Evolutionary conservation across 2,888 invertebrate species (phyloP).

Genomic region (Ennomos erosarius): DNA sequence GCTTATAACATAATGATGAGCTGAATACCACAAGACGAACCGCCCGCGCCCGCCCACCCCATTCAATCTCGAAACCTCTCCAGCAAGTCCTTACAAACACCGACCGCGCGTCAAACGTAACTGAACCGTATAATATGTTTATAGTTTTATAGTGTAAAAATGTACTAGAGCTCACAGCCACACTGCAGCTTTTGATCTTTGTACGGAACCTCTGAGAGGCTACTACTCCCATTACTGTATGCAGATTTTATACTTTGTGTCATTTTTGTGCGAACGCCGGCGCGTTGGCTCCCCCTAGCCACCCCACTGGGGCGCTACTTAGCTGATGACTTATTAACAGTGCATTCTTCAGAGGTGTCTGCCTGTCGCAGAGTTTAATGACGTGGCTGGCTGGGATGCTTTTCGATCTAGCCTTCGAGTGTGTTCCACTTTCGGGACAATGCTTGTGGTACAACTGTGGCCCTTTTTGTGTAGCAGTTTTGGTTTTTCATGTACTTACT

Average conservation of each 20-base stretch:
- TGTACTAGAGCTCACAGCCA: conserved; percentile 52
- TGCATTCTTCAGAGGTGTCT: conserved; percentile 84
- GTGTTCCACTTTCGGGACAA: conserved; percentile 73
- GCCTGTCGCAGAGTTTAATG: conserved; percentile 80
- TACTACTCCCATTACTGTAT: conserved; percentile 77
- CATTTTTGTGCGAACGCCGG: conserved; percentile 78
- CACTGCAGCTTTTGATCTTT: conserved; percentile 72
- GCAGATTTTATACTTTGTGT: conserved; percentile 83
- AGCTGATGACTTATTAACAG: conserved; percentile 86
- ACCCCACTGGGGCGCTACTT: conserved; percentile 68
- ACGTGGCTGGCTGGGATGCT: conserved; percentile 66
- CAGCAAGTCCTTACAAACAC: neutral
- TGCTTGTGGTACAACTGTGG: conserved; percentile 19
- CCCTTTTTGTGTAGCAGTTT: neutral
- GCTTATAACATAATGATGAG: too few relatives aligned
- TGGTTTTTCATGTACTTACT: too few relatives aligned
- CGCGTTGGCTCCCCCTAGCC: conserved; percentile 40
- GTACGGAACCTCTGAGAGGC: conserved; percentile 73
- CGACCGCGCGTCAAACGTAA: conserved; percentile 8
- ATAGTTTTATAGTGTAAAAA: conserved; percentile 47
- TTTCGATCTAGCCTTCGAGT: conserved; percentile 66
- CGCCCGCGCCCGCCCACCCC: neutral
- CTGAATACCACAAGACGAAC: neutral
- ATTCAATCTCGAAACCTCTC: conserved; percentile 10
- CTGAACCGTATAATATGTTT: conserved; percentile 27